Percentiles rank a stretch among this genome's conserved stretches.
Evolutionary conservation across 2,113 vertebrate species (phyloP).

Genomic region (Peromyscus leucopus): DNA sequence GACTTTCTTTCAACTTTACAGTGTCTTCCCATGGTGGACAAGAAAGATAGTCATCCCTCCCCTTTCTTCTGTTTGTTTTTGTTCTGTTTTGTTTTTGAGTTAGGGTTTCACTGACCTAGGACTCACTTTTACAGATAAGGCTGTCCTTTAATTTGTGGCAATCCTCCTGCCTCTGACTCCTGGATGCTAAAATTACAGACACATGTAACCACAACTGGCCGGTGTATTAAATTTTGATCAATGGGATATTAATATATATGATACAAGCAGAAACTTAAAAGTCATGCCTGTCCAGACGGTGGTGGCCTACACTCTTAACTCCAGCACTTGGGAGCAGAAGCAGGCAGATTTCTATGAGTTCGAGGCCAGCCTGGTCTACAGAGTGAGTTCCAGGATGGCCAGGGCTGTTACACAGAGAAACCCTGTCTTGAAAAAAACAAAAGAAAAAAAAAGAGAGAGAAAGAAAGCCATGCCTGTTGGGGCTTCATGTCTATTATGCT

Average conservation of each 20-base stretch:
- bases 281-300: background rate
- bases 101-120: background rate
- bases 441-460: background rate
- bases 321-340: background rate
- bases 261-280: conserved; percentile 39
- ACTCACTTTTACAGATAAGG: background rate
- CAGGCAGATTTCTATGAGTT: background rate
- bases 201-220: background rate
- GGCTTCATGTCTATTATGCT: background rate
- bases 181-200: background rate
- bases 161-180: background rate
- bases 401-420: background rate
- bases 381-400: background rate
- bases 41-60: background rate
- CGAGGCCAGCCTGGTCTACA: background rate
- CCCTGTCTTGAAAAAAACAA: background rate
- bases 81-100: background rate
- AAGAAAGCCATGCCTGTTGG: background rate
- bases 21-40: background rate
- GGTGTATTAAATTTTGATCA: conserved; percentile 30
- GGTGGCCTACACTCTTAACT: background rate
- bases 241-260: background rate
- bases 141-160: background rate
- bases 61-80: background rate
- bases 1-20: background rate